phyloP scores from a whole-genome alignment of 1,140 invertebrate genomes.

The Thaumatotibia leucotreta region DNA sequence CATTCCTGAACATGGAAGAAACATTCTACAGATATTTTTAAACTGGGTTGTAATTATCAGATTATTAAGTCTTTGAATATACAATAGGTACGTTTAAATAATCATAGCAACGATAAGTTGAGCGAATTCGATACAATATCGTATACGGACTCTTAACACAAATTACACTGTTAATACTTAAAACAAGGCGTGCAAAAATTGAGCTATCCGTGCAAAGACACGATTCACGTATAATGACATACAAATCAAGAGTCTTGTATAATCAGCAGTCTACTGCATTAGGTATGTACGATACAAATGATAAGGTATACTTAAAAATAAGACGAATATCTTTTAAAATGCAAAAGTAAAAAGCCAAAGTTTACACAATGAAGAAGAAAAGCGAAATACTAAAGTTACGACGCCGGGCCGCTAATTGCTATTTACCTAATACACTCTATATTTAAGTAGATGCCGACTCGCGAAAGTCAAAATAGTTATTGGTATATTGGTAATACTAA shows the following conservation, averaged over 20 bases:
- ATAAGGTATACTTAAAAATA: constrained; percentile 36
- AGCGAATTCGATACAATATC: constrained; percentile 40
- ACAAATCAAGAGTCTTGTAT: constrained; percentile 50
- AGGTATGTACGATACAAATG: constrained; percentile 47
- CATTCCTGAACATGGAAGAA: too few relatives aligned
- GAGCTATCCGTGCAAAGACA: constrained; percentile 58
- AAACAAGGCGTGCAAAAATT: constrained; percentile 53
- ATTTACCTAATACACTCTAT: constrained; percentile 30
- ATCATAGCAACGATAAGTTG: too few relatives aligned
- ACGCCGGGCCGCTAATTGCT: constrained; percentile 65
- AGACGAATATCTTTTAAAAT: constrained; percentile 36
- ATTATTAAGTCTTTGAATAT: too few relatives aligned
- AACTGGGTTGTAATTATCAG: too few relatives aligned
- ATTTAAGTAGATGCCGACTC: neutral
- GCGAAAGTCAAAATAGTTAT: neutral
- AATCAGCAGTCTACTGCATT: constrained; percentile 23
- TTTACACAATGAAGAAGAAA: constrained; percentile 33
- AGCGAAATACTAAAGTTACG: constrained; percentile 34
- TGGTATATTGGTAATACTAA: constrained; percentile 6
- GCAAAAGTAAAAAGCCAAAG: constrained; percentile 56
- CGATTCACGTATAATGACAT: constrained; percentile 51
- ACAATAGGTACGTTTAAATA: too few relatives aligned
- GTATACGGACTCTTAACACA: too few relatives aligned
- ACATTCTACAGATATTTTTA: too few relatives aligned
- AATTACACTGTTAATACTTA: constrained; percentile 21